Percentiles rank a stretch among this genome's conserved stretches.
Evolutionary conservation across 2,888 invertebrate genomes (phyloP).

Genomic region (Cosmia pyralina): DNA sequence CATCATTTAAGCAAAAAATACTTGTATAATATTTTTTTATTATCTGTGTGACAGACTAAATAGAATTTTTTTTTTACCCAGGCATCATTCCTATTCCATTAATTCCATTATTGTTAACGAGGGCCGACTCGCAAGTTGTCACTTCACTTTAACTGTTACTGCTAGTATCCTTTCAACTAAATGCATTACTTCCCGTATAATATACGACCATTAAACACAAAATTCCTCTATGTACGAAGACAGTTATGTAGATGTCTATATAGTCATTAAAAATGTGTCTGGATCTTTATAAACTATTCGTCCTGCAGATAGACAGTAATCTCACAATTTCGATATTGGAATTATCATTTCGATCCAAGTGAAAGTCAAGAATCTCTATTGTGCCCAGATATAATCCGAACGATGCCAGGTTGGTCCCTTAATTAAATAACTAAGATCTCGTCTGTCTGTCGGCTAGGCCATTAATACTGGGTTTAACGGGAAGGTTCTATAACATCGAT

Average conservation of each 20-base stretch:
- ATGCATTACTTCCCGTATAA: conserved; percentile 8
- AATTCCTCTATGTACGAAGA: not conserved
- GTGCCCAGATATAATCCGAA: conserved; percentile 29
- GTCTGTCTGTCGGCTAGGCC: not conserved
- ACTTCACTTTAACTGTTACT: conserved; percentile 52
- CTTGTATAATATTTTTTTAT: too few relatives aligned
- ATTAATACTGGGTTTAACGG: conserved; percentile 21
- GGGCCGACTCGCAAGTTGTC: conserved; percentile 24
- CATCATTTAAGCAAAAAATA: too few relatives aligned
- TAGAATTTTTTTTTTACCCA: too few relatives aligned
- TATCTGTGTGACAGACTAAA: too few relatives aligned
- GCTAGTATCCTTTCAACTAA: conserved; percentile 41
- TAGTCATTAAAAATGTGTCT: not conserved
- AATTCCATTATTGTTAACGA: conserved; percentile 33
- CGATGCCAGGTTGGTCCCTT: conserved; percentile 22
- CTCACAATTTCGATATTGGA: conserved; percentile 21
- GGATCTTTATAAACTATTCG: not conserved
- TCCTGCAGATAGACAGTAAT: not conserved
- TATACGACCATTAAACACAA: not conserved
- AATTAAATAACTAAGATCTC: conserved; percentile 48
- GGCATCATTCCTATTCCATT: conserved; percentile 19
- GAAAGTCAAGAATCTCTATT: conserved; percentile 23
- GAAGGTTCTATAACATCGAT: conserved; percentile 12
- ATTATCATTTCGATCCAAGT: conserved; percentile 17
- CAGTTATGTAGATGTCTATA: too few relatives aligned